phyloP scores from a whole-genome alignment of 2,797 vertebrate species.

The Synanceia verrucosa region DNA sequence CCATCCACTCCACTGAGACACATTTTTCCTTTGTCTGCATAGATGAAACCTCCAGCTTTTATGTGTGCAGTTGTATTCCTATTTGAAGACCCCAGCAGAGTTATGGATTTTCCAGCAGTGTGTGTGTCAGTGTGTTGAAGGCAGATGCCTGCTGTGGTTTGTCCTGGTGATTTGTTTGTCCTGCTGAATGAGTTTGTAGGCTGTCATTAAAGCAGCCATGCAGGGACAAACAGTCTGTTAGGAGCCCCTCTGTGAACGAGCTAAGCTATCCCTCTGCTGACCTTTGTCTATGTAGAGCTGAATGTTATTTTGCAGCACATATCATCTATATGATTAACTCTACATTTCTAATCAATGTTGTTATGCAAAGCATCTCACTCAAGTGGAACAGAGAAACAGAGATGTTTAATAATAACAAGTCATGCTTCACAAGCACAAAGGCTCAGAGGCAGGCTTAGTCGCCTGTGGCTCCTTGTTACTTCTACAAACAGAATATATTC shows the following conservation, averaged over 20 bases:
- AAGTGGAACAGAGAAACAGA: conserved; percentile 8
- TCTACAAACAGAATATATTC: conserved; percentile 6
- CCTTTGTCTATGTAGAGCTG: background rate
- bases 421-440: background rate
- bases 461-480: background rate
- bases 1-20: background rate
- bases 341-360: conserved; percentile 36
- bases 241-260: conserved; percentile 16
- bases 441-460: background rate
- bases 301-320: conserved; percentile 4
- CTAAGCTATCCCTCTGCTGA: conserved; percentile 13
- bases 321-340: too few species aligned
- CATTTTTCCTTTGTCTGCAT: background rate
- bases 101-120: conserved; percentile 32
- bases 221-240: conserved; percentile 38
- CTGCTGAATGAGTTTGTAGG: conserved; percentile 46
- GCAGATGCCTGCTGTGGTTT: conserved; percentile 29
- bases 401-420: conserved; percentile 22
- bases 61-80: background rate
- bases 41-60: background rate
- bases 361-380: conserved; percentile 26
- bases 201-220: conserved; percentile 51
- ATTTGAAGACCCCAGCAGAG: background rate
- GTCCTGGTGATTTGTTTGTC: conserved; percentile 52
- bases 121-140: conserved; percentile 22